Percentiles rank a stretch among this genome's conserved stretches.
Conservation (phyloP, 2,888 invertebrate genomes). For the Ceramica pisi region DNA sequence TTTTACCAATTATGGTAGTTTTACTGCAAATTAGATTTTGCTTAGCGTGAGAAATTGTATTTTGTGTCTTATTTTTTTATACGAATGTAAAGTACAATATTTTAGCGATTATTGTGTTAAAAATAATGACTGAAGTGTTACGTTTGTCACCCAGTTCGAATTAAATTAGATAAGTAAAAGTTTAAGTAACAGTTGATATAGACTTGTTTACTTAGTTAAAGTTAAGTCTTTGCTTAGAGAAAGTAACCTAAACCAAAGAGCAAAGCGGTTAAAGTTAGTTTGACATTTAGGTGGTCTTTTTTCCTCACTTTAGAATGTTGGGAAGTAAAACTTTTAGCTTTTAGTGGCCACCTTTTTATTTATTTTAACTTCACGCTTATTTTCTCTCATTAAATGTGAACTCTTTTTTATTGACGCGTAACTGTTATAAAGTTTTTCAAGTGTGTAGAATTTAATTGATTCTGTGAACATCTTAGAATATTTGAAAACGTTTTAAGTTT, state of each 20-base stretch:
- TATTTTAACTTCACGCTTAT: not conserved
- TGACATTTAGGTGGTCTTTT: conserved; percentile 67
- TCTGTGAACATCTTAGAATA: too few relatives aligned
- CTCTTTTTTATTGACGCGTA: not conserved
- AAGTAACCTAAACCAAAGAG: conserved; percentile 75
- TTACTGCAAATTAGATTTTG: conserved; percentile 4
- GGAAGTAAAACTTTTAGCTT: conserved; percentile 2
- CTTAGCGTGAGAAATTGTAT: not conserved
- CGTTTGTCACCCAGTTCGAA: conserved; percentile 28
- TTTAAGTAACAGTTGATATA: conserved; percentile 57
- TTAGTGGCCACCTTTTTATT: not conserved
- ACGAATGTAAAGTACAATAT: not conserved
- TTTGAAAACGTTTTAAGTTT: not conserved
- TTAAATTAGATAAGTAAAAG: conserved; percentile 63
- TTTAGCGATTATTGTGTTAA: not conserved
- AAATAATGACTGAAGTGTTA: conserved; percentile 5
- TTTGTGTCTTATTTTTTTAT: not conserved
- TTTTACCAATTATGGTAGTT: not conserved
- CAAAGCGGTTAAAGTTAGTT: conserved; percentile 72
- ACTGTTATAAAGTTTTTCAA: not conserved
- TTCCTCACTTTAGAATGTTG: conserved; percentile 12
- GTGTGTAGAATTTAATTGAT: too few relatives aligned
- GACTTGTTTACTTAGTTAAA: conserved; percentile 66
- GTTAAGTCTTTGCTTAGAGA: conserved; percentile 69
- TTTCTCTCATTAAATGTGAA: not conserved